Evolutionary conservation across 2,113 vertebrate genomes (phyloP), one percentile per base, ranked within the genome.

Genomic region (Corydoras maculifer): DNA sequence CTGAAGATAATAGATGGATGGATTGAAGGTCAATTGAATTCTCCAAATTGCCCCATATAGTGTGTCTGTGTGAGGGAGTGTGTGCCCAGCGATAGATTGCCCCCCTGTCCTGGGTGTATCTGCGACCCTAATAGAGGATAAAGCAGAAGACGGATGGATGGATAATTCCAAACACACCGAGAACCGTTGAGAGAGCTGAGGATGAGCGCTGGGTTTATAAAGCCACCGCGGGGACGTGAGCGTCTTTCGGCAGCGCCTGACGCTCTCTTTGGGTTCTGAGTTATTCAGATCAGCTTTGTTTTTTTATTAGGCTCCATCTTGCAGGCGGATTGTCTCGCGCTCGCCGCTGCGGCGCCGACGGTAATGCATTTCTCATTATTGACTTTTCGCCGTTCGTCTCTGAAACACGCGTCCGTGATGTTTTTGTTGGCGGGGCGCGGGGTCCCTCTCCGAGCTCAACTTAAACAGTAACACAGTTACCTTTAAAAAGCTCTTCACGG

Each of bases 351-450:
- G 29, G 53, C 60, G 32, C 60, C 51, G 43, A 15, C 6, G 15
- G 35, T 65, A 72, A 72, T 65, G 70, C 62, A 59, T 61, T 59
- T 72, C 55, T 65, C 62, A 72, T 72, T 65, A 72, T 58, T 65
- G 64, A 78, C 77, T 72, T 69, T 65, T 68, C 53, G 63, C 58
- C 30, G 32, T 62, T 70, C 65, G n/a, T 35, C 32, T 62, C 51
- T 64, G 67, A 7, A 48, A 49, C 68, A 35, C 68, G 59, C 15
- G 58, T 73, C 57, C 51, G 58, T 63, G 31, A 32, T 30, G 58
- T 31, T 51, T 74, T 61, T 65, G 60, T 49, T 12, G 53, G n/a
- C 18, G 65, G 5, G 18, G 51, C 61, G 29, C 58, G 62, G n/a
- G 35, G 14, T 50, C 25, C 32, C 63, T 59, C 67, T 70, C 53